Base-by-base conservation (phyloP, 1,140 invertebrate genomes). In the Psilanteris sp. region DNA sequence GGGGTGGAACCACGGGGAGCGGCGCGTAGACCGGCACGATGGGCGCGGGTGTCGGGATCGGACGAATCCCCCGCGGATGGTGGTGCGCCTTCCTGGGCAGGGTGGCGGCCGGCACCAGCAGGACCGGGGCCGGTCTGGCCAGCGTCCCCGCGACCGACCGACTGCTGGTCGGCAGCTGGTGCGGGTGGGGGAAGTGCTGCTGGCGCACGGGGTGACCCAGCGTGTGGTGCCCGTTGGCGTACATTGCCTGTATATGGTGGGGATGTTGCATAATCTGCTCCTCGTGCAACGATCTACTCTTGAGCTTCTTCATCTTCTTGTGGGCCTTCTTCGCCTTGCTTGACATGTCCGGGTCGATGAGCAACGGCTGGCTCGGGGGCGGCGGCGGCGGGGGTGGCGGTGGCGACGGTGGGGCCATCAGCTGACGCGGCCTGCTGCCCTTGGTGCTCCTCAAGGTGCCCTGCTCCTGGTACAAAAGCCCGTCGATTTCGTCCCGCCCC, bases 321-420 rank as follows among this genome's bases (percentile, higher is more conserved):
- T 83, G 88, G 11, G 80, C 70, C 75, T 89, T 90, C 44, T 89
- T 89, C 14, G 82, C 83, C 0, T 78, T 79, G n/a, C 71, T 48
- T 0, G 81, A 83, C n/a, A 29, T 29, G 2, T 29, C 27, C 6
- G 9, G 24, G 5, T 66, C 61, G 9, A 67, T 62, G 2, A 89
- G 81, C 3, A 88, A 83, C 6, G 85, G 88, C 10, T 87, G 85
- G 0, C 83, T 86, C 0, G 66, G 54, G 3, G 89, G 79, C 5
- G 68, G 48, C 2, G 91, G 90, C 8, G 91, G 87, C 0, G 91
- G 91, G 1, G 92, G 91, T 0, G 92, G 92, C 0, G 93, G 92
- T 0, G 93, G 92, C 0, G 94, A 95, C 14, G 94, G 95, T 1
- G 95, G 94, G 6, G 94, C 92, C 3, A 94, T 91, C 0, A 95